Base-by-base conservation (phyloP, 1,140 invertebrate species). In the Pygmarrhopalites habei region DNA sequence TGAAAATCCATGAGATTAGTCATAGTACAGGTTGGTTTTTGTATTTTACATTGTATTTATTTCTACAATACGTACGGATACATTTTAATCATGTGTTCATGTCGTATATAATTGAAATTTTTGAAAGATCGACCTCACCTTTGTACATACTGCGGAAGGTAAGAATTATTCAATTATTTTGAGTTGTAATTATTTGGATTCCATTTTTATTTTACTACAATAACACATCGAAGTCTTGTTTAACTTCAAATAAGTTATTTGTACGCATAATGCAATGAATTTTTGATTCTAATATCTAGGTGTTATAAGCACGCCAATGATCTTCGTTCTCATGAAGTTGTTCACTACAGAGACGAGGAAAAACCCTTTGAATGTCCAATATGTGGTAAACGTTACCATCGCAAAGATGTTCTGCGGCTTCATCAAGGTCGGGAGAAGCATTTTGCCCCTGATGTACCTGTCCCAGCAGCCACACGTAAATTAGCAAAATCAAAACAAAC, bases 391-490 rank as follows among this genome's bases (percentile, higher is more conserved):
- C 41, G 35, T 12, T 63, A 46, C 41, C 49, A 63, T 29, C 17
- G 61, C 5, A 57, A 35, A 39, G 61, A 63, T 58, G 17, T 63
- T 3, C 43, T 63, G 1, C 52, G 53, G 3, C 29, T 63, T 25
- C 61, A 63, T 49, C 52, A 57, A 35, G 23, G 21, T 10, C 59
- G 52, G 17, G 52, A 57, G 29, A 56, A 63, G 35, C 61, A 63
- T 32, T 63, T 46, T 43, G 29, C n/a, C 5, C 35, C 30, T 19
- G 53, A 63, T 25, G 14, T 30, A 5, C 21, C 52, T 46, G 53
- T 28, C 7, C 61, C 39, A 12, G n/a, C 19, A 7, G 12, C 23
- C 7, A 19, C 46, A 7, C 7, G 7, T 12, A 49, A 49, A 19
- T n/a, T 7, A 49, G 19, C 46, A 12, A 21, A 21, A 49, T 15